Percentiles rank a stretch among this genome's conserved stretches.
Evolutionary conservation across 2,888 invertebrate species (phyloP).

Genomic region (Apamea epomidion): DNA sequence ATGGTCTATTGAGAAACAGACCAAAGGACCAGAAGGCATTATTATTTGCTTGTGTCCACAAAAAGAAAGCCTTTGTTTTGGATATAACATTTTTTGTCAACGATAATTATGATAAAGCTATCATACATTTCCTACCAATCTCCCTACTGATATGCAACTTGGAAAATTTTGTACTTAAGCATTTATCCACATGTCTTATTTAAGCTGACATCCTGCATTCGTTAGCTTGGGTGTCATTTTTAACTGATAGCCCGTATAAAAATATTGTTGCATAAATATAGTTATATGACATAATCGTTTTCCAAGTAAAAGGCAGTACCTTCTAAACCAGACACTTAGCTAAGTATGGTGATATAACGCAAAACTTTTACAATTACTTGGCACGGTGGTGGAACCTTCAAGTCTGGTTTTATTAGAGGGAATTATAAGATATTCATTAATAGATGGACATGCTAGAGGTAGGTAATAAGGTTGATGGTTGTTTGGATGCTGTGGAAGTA

Average conservation of each 20-base stretch:
- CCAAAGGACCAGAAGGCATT: not conserved
- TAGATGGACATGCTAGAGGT: not conserved
- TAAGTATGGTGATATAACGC: conserved; percentile 32
- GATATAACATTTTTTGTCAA: not conserved
- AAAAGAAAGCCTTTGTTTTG: not conserved
- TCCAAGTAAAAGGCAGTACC: conserved; percentile 19
- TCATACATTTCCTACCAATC: conserved; percentile 1
- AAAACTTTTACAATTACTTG: conserved; percentile 25
- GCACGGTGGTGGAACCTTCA: conserved; percentile 11
- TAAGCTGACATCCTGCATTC: not conserved
- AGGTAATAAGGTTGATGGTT: not conserved
- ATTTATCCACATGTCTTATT: not conserved
- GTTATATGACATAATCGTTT: conserved; percentile 29
- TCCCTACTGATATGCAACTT: conserved; percentile 15
- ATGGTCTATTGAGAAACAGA: not conserved
- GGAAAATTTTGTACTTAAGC: not conserved
- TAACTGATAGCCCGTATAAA: not conserved
- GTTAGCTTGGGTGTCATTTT: not conserved
- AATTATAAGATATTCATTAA: conserved; percentile 4
- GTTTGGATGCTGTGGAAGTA: not conserved
- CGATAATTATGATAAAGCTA: conserved; percentile 9
- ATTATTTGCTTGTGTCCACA: not conserved
- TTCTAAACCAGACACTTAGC: conserved; percentile 12
- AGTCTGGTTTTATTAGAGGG: conserved; percentile 18
- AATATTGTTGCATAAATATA: not conserved